phyloP scores from a whole-genome alignment of 2,113 vertebrate genomes.

The Hoplias malabaricus region DNA sequence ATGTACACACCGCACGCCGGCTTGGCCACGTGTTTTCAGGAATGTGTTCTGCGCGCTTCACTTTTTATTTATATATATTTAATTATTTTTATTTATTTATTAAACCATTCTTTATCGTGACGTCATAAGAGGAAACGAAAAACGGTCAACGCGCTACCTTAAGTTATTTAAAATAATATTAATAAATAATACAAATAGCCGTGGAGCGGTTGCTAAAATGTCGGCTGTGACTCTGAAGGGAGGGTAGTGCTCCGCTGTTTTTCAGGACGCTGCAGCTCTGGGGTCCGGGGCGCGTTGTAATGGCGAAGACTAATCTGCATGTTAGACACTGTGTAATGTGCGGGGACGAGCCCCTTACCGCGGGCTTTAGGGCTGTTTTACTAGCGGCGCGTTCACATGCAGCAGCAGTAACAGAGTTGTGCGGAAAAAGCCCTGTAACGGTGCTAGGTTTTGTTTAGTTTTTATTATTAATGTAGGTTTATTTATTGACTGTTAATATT shows the following conservation, averaged over 20 bases:
- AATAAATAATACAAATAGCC: too few relatives aligned
- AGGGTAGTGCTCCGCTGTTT: neutral
- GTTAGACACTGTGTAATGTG: constrained; percentile 46
- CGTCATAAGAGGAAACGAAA: too few relatives aligned
- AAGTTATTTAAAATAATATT: too few relatives aligned
- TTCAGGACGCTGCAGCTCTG: constrained; percentile 10
- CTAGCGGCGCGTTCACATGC: constrained; percentile 15
- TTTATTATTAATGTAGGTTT: too few relatives aligned
- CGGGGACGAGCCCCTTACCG: constrained; percentile 41
- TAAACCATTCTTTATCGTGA: neutral
- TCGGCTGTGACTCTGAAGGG: too few relatives aligned
- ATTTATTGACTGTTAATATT: too few relatives aligned
- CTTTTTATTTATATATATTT: too few relatives aligned
- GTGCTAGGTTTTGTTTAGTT: too few relatives aligned
- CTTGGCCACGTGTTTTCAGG: constrained; percentile 11
- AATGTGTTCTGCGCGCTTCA: neutral
- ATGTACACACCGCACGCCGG: constrained; percentile 12
- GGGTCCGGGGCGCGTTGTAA: constrained; percentile 56
- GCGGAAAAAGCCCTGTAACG: too few relatives aligned
- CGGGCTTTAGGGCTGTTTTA: constrained; percentile 21
- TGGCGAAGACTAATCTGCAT: constrained; percentile 54
- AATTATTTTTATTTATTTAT: neutral
- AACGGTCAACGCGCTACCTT: too few relatives aligned
- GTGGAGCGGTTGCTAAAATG: too few relatives aligned
- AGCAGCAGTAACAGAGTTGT: neutral